Evolutionary conservation across 2,888 invertebrate species (phyloP).

Genomic region (Lacanobia oleracea): DNA sequence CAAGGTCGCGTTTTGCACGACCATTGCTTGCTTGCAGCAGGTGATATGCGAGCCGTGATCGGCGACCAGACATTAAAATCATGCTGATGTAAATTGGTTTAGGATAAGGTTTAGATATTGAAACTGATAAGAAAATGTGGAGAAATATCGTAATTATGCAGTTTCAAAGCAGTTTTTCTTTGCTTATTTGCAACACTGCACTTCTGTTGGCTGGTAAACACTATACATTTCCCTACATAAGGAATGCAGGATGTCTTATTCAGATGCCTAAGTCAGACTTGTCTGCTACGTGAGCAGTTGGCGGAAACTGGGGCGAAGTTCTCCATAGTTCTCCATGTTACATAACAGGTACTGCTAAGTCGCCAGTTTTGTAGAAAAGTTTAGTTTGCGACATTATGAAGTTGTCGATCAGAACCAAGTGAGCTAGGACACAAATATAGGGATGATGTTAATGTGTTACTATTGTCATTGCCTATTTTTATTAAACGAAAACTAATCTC

Average conservation of each 20-base stretch:
- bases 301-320: too few relatives aligned
- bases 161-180: neutral
- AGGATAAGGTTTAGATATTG: neutral
- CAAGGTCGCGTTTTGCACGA: conserved; percentile 16
- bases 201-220: conserved; percentile 6
- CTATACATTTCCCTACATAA: neutral
- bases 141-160: neutral
- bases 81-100: neutral
- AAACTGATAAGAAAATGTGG: neutral
- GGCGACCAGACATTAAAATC: neutral
- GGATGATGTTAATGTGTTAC: neutral
- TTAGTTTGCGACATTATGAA: too few relatives aligned
- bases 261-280: too few relatives aligned
- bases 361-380: too few relatives aligned
- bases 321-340: too few relatives aligned
- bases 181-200: neutral
- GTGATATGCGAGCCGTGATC: neutral
- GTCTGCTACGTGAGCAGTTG: neutral
- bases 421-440: conserved; percentile 7
- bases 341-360: too few relatives aligned
- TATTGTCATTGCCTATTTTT: neutral
- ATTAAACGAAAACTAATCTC: conserved; percentile 1
- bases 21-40: neutral
- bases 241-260: too few relatives aligned
- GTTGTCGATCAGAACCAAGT: neutral